Percentiles rank a stretch among this genome's conserved stretches.
Evolutionary conservation across 30 jellyfish, hydroid and myxozoan genomes (phyloP).

Genomic region (Nemopilema nomurai): DNA sequence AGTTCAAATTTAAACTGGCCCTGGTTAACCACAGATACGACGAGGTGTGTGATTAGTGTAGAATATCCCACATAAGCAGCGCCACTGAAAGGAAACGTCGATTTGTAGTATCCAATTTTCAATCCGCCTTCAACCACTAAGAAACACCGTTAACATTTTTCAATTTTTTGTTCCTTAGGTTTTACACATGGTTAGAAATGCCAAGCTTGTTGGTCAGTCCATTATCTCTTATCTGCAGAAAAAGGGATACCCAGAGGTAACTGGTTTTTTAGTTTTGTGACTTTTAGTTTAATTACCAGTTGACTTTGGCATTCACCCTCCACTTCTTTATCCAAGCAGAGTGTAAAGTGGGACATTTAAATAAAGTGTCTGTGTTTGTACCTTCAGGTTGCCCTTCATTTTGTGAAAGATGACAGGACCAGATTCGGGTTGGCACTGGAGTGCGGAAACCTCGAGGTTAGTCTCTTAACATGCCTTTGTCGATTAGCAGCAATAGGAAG

Average conservation of each 20-base stretch:
- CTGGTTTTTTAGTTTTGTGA: background rate
- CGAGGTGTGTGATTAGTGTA: slow-evolving; percentile 82
- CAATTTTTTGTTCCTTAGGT: slow-evolving; percentile 33
- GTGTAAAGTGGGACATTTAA: background rate
- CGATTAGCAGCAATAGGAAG: too few species aligned
- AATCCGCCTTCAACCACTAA: too few species aligned
- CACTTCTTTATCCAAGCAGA: background rate
- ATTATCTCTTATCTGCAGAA: slow-evolving; percentile 88
- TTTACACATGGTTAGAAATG: slow-evolving; percentile 92
- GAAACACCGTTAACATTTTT: too few species aligned
- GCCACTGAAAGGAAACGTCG: too few species aligned
- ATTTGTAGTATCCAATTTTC: too few species aligned
- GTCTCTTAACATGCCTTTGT: too few species aligned
- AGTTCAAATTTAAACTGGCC: slow-evolving; percentile 93
- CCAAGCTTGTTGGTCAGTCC: slow-evolving; percentile 97
- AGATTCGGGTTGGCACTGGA: slow-evolving; percentile 91
- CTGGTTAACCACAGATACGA: slow-evolving; percentile 91
- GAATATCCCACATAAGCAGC: too few species aligned
- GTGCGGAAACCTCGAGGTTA: slow-evolving; percentile 90
- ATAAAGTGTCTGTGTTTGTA: background rate
- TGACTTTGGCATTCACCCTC: background rate
- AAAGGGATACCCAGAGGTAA: slow-evolving; percentile 97
- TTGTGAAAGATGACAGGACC: slow-evolving; percentile 91
- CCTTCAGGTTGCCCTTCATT: slow-evolving; percentile 95
- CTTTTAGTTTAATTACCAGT: background rate